Evolutionary conservation across 2,888 invertebrate genomes (phyloP), one percentile per base, ranked within the genome.

Genomic region (Drosophila neoperkinsi): DNA sequence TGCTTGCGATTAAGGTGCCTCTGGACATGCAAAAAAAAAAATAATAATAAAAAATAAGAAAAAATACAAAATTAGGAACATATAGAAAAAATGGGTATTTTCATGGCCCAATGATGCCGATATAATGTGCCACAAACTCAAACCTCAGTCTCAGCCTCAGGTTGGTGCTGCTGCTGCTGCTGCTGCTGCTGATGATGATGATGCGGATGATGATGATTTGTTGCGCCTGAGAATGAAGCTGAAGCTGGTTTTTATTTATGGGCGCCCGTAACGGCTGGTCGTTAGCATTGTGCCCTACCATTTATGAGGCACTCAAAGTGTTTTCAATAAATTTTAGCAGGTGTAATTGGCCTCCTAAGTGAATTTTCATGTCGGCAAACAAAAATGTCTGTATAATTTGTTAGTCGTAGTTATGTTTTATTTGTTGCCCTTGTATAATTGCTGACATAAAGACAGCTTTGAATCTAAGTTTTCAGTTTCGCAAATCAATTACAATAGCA

Each of bases 101-200:
- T 87, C 79, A 89, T 83, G 83, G 79, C 68, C 77, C 83, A 89
- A 81, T 83, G 77, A 79, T 77, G 79, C 79, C 71, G 66, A 78
- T 64, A 81, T 88, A 83, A 85, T 85, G 58, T 49, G 84, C 51
- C 65, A 41, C 49, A 65, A 75, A 69, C 50, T 43, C 10, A 46
- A 52, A 64, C 56, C 66, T 52, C 51, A 10, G 11, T 51, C 64
- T 50, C 49, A 10, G 9, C 52, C 64, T 21, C 41, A 34, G 33
- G 33, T 34, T 41, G 41, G 13, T 7, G 7, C 3, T 21, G 41
- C 21, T 7, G 7, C 3, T 21, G 43, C 11, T 13, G 43, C 43
- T 21, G 5, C 11, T 41, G 41, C 2, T 56, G 58, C 57, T 55
- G 65, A 49, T 52, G 58, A 74, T 58, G 68, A 36, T 52, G 55